Conservation (phyloP, 23 tunicate species). For the Styela clava region DNA sequence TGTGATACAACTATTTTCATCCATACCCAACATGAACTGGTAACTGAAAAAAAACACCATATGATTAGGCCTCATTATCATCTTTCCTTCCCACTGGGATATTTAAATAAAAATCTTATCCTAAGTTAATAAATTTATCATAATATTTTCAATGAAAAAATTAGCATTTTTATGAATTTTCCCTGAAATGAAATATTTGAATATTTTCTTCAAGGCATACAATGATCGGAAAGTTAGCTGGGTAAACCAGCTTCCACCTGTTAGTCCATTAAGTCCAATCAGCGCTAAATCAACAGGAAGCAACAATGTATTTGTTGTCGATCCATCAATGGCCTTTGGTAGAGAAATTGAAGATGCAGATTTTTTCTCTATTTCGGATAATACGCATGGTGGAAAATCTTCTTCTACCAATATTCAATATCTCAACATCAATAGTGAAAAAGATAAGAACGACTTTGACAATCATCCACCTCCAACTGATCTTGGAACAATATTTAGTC, state of each 20-base stretch:
- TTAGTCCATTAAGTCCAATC: not conserved
- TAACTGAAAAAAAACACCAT: too few species aligned
- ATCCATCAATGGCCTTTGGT: not conserved
- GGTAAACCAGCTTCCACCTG: slow-evolving; percentile 19
- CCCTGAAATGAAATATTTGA: too few species aligned
- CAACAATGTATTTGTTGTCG: slow-evolving; percentile 2
- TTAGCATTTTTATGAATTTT: too few species aligned
- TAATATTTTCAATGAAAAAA: too few species aligned
- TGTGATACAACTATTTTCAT: too few species aligned
- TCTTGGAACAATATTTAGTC: not conserved
- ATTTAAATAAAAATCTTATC: too few species aligned
- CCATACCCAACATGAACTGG: too few species aligned
- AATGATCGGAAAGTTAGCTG: slow-evolving; percentile 13
- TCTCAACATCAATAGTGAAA: not conserved
- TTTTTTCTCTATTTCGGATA: not conserved
- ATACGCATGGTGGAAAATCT: not conserved
- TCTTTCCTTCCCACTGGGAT: too few species aligned
- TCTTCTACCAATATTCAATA: not conserved
- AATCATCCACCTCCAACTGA: not conserved
- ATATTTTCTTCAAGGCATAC: not conserved
- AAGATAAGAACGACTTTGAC: not conserved
- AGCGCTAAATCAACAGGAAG: not conserved
- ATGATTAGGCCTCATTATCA: too few species aligned
- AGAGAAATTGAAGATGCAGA: not conserved
- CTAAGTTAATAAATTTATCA: too few species aligned